phyloP scores from a whole-genome alignment of 1,140 invertebrate species.

The Platyscapa corneri region DNA sequence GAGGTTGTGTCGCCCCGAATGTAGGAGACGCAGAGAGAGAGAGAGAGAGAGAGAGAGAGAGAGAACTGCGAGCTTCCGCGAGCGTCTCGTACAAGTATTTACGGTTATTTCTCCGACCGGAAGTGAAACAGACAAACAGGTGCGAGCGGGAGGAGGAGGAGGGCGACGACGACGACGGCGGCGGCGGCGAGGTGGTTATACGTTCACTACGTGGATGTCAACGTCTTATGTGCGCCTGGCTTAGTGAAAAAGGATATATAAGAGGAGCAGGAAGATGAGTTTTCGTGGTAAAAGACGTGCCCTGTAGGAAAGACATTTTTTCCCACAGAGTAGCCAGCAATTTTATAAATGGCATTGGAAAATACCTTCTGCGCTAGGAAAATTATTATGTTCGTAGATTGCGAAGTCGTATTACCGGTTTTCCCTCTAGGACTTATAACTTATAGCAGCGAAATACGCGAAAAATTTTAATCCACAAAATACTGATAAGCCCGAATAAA shows the following conservation, averaged over 20 bases:
- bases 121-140: constrained; percentile 43
- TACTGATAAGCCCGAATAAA: too few relatives aligned
- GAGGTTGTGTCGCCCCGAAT: not conserved
- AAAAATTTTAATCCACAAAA: too few relatives aligned
- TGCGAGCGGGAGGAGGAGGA: not conserved
- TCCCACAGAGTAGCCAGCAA: constrained; percentile 2
- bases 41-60: not conserved
- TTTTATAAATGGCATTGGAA: not conserved
- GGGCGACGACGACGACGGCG: not conserved
- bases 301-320: too few relatives aligned
- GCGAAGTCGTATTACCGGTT: not conserved
- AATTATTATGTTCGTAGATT: not conserved
- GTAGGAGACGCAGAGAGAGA: not conserved
- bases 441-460: too few relatives aligned
- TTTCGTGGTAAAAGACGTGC: constrained; percentile 8
- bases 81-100: constrained; percentile 18
- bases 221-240: not conserved
- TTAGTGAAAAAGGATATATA: constrained; percentile 22
- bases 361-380: not conserved
- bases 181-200: not conserved
- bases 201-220: constrained; percentile 5
- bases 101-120: constrained; percentile 37
- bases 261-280: constrained; percentile 9
- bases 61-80: not conserved
- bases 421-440: too few relatives aligned